A percentile compares a stretch with the other conserved stretches of the same genome.
Evolutionary conservation across 2,797 vertebrate species (phyloP).

Genomic region (Diglossa cyanea): DNA sequence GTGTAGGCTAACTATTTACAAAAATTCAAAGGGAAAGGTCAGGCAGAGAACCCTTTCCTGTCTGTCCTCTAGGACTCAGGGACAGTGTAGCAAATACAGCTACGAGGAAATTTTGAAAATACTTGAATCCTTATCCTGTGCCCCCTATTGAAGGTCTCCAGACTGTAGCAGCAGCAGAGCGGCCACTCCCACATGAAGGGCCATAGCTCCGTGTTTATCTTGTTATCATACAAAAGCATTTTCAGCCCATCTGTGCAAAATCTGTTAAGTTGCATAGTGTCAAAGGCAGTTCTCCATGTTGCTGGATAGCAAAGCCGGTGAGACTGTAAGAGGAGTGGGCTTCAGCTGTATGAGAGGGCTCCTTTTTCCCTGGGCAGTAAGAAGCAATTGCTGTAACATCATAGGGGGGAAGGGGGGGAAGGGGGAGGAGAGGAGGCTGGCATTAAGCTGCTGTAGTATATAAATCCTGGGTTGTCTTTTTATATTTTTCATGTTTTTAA

Average conservation of each 20-base stretch:
- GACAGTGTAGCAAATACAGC: not conserved
- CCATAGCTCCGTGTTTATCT: not conserved
- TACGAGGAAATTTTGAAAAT: not conserved
- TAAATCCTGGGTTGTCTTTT: not conserved
- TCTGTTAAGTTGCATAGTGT: not conserved
- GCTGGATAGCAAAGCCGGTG: not conserved
- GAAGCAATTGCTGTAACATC: not conserved
- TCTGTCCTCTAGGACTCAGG: not conserved
- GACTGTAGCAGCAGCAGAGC: not conserved
- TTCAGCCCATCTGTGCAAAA: slow-evolving; percentile 9
- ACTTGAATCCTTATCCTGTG: not conserved
- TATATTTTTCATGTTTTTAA: not conserved
- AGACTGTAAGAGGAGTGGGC: not conserved
- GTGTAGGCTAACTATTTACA: slow-evolving; percentile 8
- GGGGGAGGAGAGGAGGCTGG: not conserved
- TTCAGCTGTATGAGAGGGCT: slow-evolving; percentile 18
- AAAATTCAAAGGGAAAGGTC: slow-evolving; percentile 35
- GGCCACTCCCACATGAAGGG: not conserved
- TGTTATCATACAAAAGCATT: not conserved
- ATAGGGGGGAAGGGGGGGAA: not conserved
- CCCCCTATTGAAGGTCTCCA: not conserved
- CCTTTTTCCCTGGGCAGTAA: slow-evolving; percentile 18
- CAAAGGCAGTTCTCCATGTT: not conserved
- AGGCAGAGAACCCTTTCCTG: not conserved
- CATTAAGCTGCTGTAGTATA: not conserved